phyloP scores from a whole-genome alignment of 2,888 invertebrate species.

The Zaprionus lineosus region DNA sequence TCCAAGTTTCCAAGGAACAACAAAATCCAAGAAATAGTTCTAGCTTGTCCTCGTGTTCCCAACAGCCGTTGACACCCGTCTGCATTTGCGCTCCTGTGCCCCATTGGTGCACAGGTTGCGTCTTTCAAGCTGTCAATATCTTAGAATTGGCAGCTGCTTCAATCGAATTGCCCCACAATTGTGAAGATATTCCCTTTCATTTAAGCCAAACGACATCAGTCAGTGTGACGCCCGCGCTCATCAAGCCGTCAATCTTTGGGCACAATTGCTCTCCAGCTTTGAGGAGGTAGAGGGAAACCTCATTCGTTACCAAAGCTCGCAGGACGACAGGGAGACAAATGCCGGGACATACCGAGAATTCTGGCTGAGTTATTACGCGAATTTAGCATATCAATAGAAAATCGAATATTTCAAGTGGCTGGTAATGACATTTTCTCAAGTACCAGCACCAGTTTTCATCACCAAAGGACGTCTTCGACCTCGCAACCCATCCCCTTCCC shows the following conservation, averaged over 20 bases:
- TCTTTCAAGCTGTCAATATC: not conserved
- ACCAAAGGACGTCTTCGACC: no score
- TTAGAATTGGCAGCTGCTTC: not conserved
- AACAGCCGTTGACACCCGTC: no score
- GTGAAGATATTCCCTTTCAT: slow-evolving; percentile 1
- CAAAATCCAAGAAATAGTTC: no score
- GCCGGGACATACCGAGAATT: not conserved
- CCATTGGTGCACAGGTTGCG: no score
- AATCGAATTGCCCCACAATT: slow-evolving; percentile 14
- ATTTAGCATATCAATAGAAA: slow-evolving; percentile 76
- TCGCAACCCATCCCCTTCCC: no score
- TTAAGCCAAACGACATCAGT: slow-evolving; percentile 13
- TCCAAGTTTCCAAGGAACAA: no score
- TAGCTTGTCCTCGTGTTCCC: no score
- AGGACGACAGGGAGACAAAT: not conserved
- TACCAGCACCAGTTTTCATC: slow-evolving; percentile 30
- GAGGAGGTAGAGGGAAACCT: slow-evolving; percentile 27
- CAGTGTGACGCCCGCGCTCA: slow-evolving; percentile 7
- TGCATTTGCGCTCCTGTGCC: no score
- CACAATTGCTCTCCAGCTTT: slow-evolving; percentile 27
- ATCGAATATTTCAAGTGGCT: slow-evolving; percentile 75
- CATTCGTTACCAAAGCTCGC: no score
- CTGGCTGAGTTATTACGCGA: slow-evolving; percentile 66
- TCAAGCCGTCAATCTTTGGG: not conserved
- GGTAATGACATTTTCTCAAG: slow-evolving; percentile 74